Base-by-base conservation (phyloP, 2,888 invertebrate genomes). In the Andricus quercusramuli region DNA sequence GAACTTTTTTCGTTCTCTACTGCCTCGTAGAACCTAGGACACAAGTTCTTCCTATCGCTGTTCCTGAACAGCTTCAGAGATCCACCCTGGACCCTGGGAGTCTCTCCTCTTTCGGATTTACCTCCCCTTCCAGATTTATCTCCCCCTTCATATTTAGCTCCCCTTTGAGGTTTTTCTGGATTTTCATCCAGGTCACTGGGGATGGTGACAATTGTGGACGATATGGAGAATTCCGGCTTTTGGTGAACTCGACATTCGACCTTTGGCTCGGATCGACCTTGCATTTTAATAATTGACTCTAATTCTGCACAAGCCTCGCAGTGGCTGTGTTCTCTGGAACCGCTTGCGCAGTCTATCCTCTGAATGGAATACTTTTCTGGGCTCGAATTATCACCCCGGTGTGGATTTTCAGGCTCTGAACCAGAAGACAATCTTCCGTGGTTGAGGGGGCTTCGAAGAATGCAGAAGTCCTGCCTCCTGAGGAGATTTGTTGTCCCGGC, bases 41-140 rank as follows among this genome's bases (percentile, higher is more conserved):
- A 80, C 44, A 67, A 15, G 77, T 78, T 82, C 77, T 78, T 81
- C 37, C 76, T 80, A 78, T 77, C 82, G 64, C 70, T 85, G 65
- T 56, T 85, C 56, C 84, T 87, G 37, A 86, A 83, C 13, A 87
- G 84, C 70, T 86, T 90, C 8, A 90, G 64, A 0, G 89, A 90
- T n/a, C 90, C 90, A 9, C 88, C 86, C 59, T 88, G 86, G 20
- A 83, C 67, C 9, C 82, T 84, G 22, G 85, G 85, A 22, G 74
- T 41, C 32, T 80, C 68, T 13, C 79, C 82, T 17, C 62, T 78
- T 65, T 68, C 47, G 9, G 47, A 32, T 29, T 56, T 32, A 4
- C 37, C 20, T 20, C 62, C 79, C 62, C 65, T 78, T 65, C 15
- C 13, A 13, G 62, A 62, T 25, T 62, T 25, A 2, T 62, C 70